Evolutionary conservation across 2,888 invertebrate species (phyloP), one percentile per base, ranked within the genome.

Genomic region (Pammene aurita): DNA sequence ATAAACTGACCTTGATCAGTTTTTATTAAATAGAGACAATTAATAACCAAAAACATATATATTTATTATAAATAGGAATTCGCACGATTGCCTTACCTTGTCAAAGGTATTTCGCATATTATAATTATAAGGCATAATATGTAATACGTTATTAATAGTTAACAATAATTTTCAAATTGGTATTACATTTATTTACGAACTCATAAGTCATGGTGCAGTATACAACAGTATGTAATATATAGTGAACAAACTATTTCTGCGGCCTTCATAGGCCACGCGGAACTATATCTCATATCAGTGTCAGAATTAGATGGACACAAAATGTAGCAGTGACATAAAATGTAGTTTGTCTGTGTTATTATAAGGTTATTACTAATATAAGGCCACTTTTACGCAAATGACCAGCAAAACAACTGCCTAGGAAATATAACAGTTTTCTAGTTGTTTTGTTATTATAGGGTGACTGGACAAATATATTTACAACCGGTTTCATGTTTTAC

Each of bases 71-170:
- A 10, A 60, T 60, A 69, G 54, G 57, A 54, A 46, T 55, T 68
- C 54, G 52, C 64, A 69, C 69, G 46, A 65, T 69, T 69, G 64
- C 60, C 69, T 65, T 69, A 48, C 69, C 69, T 55, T 54, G 5
- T 65, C 41, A 48, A 65, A 60, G 69, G 69, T 60, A 60, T 65
- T 55, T 55, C 46, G 60, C 69, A 41, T 67, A 38, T 38, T 16
- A 42, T 57, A 63, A 67, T 50, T 18, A 38, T 46, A 54, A 63
- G 52, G 44, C 44, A 50, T 52, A 67, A 42, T 56, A n/a, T n/a
- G n/a, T n/a, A 62, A 26, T 42, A 52, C 34, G 26, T 66, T 35
- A 18, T 18, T 55, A 61, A 67, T 48, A 62, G 48, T 50, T 61
- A 26, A n/a, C 11, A 7, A 57, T 42, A 41, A 50, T 52, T 58